Evolutionary conservation across 2,113 vertebrate genomes (phyloP).

Genomic region (Hypanus sabinus): DNA sequence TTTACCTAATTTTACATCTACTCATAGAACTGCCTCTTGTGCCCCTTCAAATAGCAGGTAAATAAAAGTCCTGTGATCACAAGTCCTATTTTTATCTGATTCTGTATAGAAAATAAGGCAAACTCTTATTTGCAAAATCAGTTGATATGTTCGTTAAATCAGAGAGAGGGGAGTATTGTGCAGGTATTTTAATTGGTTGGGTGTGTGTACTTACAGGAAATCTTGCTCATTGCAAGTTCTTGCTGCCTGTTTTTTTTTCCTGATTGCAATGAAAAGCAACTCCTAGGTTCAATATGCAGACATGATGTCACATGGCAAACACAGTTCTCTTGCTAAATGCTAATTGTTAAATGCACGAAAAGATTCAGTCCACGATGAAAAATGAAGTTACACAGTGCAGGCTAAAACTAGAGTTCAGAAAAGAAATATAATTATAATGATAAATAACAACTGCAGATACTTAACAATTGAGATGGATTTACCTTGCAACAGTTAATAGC

Average conservation of each 20-base stretch:
- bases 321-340: background rate
- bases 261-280: background rate
- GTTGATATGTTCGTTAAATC: background rate
- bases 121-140: background rate
- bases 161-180: background rate
- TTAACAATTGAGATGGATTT: slow-evolving; percentile 9
- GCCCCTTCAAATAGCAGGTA: background rate
- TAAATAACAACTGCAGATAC: background rate
- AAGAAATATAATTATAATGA: background rate
- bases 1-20: background rate
- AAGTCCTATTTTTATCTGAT: background rate
- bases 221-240: background rate
- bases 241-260: background rate
- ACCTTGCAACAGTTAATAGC: background rate
- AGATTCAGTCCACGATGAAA: background rate
- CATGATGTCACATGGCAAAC: background rate
- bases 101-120: background rate
- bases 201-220: background rate
- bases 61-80: background rate
- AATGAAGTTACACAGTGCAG: background rate
- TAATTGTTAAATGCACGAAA: background rate
- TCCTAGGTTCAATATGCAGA: background rate
- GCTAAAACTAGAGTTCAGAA: background rate
- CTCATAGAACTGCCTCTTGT: background rate
- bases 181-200: background rate